A percentile compares a stretch with the other conserved stretches of the same genome.
These are phyloP conservation scores for Hippocampus kuda DNA, from an alignment of 2,797 vertebrate genomes.

Conservation along the genomic window DNA sequence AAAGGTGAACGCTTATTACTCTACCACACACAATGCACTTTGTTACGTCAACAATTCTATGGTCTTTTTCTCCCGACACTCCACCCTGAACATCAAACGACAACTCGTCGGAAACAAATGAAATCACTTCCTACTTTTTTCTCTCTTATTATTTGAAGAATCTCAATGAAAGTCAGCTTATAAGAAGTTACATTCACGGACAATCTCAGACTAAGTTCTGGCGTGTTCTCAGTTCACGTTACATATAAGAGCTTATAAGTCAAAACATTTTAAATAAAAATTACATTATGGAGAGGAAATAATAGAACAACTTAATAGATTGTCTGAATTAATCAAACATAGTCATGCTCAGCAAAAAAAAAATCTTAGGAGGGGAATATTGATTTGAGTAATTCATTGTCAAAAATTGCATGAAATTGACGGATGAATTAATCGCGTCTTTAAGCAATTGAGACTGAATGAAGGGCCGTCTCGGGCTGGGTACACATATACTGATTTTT, in stretches of 20 bases:
- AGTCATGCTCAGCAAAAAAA: neutral
- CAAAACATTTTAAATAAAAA: conserved; percentile 42
- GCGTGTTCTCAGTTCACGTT: conserved; percentile 53
- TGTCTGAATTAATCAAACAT: conserved; percentile 39
- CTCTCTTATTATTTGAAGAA: conserved; percentile 26
- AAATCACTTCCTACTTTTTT: conserved; percentile 22
- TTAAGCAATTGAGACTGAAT: neutral
- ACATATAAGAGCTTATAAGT: conserved; percentile 32
- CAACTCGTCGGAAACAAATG: conserved; percentile 48
- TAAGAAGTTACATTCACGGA: conserved; percentile 74
- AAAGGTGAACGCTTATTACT: conserved; percentile 18
- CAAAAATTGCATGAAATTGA: neutral
- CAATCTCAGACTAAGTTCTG: conserved; percentile 45
- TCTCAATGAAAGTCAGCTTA: conserved; percentile 44
- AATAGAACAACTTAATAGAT: conserved; percentile 9
- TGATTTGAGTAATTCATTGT: neutral
- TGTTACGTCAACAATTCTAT: conserved; percentile 54
- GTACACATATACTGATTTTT: neutral
- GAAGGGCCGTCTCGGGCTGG: neutral
- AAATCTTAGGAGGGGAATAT: neutral
- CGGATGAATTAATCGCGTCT: neutral
- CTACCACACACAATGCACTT: conserved; percentile 49
- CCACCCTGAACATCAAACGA: conserved; percentile 42
- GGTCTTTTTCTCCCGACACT: conserved; percentile 49
- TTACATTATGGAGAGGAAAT: conserved; percentile 19